A percentile compares a stretch with the other conserved stretches of the same genome.
phyloP scores from a whole-genome alignment of 2,888 invertebrate genomes.

The Mimumesa dahlbomi region DNA sequence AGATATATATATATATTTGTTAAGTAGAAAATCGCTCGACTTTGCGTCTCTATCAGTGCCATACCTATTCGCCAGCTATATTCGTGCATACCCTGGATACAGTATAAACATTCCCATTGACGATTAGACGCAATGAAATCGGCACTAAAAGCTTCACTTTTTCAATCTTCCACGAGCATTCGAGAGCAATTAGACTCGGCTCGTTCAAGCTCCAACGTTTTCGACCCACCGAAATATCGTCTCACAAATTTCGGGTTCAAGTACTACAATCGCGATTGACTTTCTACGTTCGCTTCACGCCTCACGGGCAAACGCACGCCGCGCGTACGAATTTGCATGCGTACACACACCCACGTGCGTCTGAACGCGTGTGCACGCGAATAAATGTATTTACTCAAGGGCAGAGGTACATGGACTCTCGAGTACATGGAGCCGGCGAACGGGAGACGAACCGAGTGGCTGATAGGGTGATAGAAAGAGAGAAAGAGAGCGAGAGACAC shows the following conservation, averaged over 20 bases:
- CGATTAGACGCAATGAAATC: no score
- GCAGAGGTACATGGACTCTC: constrained; percentile 44
- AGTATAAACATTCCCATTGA: no score
- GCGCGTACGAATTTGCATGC: constrained; percentile 51
- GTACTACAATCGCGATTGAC: constrained; percentile 34
- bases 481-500: background rate
- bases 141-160: background rate
- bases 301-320: constrained; percentile 44
- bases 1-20: no score
- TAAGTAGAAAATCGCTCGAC: no score
- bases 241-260: no score
- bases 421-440: constrained; percentile 37
- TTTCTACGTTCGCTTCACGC: constrained; percentile 44
- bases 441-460: constrained; percentile 27
- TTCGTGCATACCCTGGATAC: no score
- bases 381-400: constrained; percentile 61
- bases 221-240: background rate
- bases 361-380: constrained; percentile 1
- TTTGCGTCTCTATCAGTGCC: no score
- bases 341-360: constrained; percentile 9
- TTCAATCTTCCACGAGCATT: background rate
- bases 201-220: background rate
- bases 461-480: constrained; percentile 7
- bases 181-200: background rate
- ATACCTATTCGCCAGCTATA: no score